These are phyloP conservation scores for Trissolcus basalis DNA, from an alignment of 1,140 invertebrate genomes.

Conservation along the genomic window DNA sequence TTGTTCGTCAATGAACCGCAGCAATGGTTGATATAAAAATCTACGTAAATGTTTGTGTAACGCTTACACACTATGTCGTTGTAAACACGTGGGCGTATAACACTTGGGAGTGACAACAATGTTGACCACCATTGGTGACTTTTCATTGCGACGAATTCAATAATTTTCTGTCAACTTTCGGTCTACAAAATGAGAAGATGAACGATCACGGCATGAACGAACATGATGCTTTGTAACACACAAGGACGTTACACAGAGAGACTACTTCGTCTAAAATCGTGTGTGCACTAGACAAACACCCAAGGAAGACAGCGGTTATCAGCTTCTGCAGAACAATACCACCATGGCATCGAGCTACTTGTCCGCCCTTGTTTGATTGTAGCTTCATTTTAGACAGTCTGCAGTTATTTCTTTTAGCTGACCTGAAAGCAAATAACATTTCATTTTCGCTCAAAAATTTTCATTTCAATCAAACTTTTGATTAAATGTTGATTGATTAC, in stretches of 20 bases:
- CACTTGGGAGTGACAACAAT: constrained; percentile 28
- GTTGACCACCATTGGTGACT: constrained; percentile 19
- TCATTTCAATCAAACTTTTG: neutral
- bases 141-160: constrained; percentile 14
- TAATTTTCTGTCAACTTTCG: constrained; percentile 17
- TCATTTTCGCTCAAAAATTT: neutral
- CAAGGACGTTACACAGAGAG: constrained; percentile 43
- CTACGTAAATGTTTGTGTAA: constrained; percentile 46
- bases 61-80: constrained; percentile 54
- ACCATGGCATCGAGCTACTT: constrained; percentile 61
- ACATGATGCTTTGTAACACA: constrained; percentile 40
- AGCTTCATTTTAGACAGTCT: constrained; percentile 33
- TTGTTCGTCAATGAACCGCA: constrained; percentile 19
- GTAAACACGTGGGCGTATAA: constrained; percentile 51
- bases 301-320: constrained; percentile 65
- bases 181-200: constrained; percentile 33
- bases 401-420: constrained; percentile 22
- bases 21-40: constrained; percentile 43
- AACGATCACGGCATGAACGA: constrained; percentile 40
- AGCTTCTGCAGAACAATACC: constrained; percentile 54
- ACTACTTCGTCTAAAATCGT: constrained; percentile 60
- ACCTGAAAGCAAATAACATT: constrained; percentile 25
- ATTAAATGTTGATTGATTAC: too few relatives aligned
- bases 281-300: constrained; percentile 63
- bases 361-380: constrained; percentile 63